Evolutionary conservation across 1,140 invertebrate genomes (phyloP).

Genomic region (Calliphora vicina): DNA sequence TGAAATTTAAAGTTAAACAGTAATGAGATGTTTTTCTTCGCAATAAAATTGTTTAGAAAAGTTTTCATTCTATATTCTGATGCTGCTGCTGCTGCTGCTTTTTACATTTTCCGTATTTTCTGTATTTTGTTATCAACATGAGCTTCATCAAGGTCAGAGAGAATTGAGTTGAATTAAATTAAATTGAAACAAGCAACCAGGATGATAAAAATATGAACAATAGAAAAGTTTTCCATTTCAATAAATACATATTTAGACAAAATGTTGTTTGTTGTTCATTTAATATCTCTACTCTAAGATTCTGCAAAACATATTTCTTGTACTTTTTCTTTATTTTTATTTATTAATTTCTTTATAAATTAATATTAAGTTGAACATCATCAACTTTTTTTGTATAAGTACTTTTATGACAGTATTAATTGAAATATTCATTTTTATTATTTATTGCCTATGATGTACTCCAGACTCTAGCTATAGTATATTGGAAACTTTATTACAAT

Average conservation of each 20-base stretch:
- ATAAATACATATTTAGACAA: not conserved
- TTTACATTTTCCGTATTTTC: not conserved
- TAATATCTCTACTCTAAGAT: no score
- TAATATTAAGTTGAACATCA: no score
- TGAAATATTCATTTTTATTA: not conserved
- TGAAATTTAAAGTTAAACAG: not conserved
- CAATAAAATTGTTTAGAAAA: not conserved
- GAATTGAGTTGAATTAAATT: not conserved
- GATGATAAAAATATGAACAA: not conserved
- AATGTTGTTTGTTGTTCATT: not conserved
- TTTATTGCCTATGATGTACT: not conserved
- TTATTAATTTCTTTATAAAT: no score
- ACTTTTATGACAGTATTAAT: not conserved
- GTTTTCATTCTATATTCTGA: not conserved
- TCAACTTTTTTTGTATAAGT: no score
- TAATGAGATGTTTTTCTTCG: not conserved
- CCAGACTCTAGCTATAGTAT: not conserved
- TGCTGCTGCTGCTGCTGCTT: no score
- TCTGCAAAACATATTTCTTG: no score
- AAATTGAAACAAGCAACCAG: not conserved
- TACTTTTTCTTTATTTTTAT: no score
- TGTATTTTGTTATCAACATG: not conserved
- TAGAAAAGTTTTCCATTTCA: not conserved
- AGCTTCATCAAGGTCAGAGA: not conserved
- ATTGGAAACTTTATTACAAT: not conserved